Evolutionary conservation across 2,888 invertebrate species (phyloP).

Genomic region (Isoperla grammatica): DNA sequence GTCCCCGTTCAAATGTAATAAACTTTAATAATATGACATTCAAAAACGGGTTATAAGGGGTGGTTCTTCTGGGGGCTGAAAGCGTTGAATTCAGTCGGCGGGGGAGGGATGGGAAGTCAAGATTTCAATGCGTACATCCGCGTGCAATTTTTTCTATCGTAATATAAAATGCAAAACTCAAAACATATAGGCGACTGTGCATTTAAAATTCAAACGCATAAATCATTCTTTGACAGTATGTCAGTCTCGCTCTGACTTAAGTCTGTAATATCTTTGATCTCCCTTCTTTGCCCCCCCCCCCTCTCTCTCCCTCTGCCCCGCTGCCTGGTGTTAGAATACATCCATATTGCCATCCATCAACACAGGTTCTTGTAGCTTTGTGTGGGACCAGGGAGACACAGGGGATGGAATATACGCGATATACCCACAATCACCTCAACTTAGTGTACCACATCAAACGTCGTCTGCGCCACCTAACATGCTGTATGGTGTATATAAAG

Average conservation of each 20-base stretch:
- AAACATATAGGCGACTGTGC: conserved; percentile 16
- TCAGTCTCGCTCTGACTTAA: conserved; percentile 4
- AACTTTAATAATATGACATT: not conserved
- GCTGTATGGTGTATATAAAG: no score
- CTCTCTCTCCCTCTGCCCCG: not conserved
- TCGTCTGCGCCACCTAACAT: no score
- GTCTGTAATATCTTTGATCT: not conserved
- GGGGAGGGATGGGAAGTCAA: not conserved
- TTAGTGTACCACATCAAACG: not conserved
- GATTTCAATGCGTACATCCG: conserved; percentile 1
- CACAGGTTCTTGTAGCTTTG: conserved; percentile 3
- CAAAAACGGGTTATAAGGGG: not conserved
- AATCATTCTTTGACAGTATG: conserved; percentile 25
- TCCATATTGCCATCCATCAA: conserved; percentile 16
- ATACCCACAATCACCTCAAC: conserved; percentile 5
- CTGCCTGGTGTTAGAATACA: conserved; percentile 13
- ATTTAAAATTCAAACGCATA: conserved; percentile 26
- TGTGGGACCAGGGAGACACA: not conserved
- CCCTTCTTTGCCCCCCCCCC: conserved; percentile 9
- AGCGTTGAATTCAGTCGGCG: not conserved
- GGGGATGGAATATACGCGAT: conserved; percentile 8
- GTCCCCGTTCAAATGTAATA: not conserved
- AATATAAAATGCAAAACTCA: conserved; percentile 4
- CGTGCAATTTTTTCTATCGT: not conserved
- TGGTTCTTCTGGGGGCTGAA: not conserved